Base-by-base conservation (phyloP, 1,140 invertebrate genomes). In the Drosophila kanapiae region DNA sequence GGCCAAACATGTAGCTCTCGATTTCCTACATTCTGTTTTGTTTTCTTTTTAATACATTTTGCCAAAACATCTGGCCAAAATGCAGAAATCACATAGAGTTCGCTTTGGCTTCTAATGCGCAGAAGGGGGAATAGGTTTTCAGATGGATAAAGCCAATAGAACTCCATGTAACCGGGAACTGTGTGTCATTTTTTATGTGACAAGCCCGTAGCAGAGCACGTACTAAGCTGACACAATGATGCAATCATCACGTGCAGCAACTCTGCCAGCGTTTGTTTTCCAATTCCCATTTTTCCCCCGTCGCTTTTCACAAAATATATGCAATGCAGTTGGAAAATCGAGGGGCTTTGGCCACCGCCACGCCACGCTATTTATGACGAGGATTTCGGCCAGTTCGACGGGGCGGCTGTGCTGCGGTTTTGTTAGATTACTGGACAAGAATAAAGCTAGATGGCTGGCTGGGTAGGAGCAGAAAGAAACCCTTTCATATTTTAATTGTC, bases 181-280 rank as follows among this genome's bases (percentile, higher is more conserved):
- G 68, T 80, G 80, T 87, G 78, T 84, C 84, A 87, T 88, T 90
- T 90, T 90, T 90, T 85, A 88, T 88, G 67, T 88, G 85, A 76
- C 86, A 90, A 84, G 78, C 57, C 70, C 77, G 67, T 61, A 72
- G 71, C 62, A 62, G 71, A 88, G 85, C 85, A 90, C 85, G 85
- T 90, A 90, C 85, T 90, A 90, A 90, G 85, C 85, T 85, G 85
- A 82, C 85, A 90, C 85, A 90, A 90, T 90, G 85, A 90, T 90
- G 85, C 85, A 90, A 90, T 90, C 85, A 90, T 90, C 85, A 90
- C 85, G 85, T 90, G 85, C 85, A 71, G 60, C 61, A 53, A 49
- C 42, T 68, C 65, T 69, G 65, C 43, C 33, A 78, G 58, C 80
- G 71, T 88, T 88, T 83, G 75, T 78, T 82, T 64, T 63, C 64